Evolutionary conservation across 2,113 vertebrate species (phyloP).

Genomic region (Eira barbara): DNA sequence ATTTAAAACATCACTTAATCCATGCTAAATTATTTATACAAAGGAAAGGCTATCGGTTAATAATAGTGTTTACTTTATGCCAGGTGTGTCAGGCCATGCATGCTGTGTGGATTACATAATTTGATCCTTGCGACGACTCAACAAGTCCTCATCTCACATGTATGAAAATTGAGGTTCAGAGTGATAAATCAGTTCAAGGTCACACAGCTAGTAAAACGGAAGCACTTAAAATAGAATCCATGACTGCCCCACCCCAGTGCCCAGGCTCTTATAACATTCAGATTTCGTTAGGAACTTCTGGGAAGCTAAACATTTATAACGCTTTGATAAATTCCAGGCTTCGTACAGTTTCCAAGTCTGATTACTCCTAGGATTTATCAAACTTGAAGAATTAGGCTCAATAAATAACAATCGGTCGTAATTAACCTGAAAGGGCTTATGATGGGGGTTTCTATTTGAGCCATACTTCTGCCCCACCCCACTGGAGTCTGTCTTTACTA

Average conservation of each 20-base stretch:
- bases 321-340: background rate
- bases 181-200: background rate
- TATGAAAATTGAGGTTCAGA: background rate
- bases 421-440: background rate
- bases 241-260: background rate
- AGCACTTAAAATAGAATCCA: background rate
- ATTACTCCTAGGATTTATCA: slow-evolving; percentile 24
- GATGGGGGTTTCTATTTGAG: background rate
- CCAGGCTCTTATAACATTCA: background rate
- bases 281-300: background rate
- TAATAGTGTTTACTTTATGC: background rate
- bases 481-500: background rate
- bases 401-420: background rate
- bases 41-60: background rate
- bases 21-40: background rate
- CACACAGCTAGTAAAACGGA: background rate
- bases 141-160: background rate
- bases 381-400: background rate
- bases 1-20: background rate
- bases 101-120: background rate
- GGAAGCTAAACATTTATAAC: slow-evolving; percentile 21
- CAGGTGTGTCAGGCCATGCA: background rate
- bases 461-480: background rate
- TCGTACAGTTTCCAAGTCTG: slow-evolving; percentile 5
- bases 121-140: background rate